phyloP scores from a whole-genome alignment of 92 coral and sea anemone genomes.

The Phenganax stokvisi region DNA sequence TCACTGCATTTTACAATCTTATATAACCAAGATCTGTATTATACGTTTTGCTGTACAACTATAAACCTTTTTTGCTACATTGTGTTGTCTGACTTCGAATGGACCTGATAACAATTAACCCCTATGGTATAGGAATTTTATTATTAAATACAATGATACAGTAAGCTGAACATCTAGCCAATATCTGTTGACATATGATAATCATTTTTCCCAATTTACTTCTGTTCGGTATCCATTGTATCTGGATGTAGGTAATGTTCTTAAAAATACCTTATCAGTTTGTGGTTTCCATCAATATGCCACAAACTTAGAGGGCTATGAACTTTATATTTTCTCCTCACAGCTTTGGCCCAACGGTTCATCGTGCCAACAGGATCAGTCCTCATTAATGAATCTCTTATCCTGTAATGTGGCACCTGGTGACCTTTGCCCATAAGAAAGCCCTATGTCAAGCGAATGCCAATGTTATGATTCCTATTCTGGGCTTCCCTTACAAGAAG shows the following conservation, averaged over 20 bases:
- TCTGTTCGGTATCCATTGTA: neutral
- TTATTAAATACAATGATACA: too few relatives aligned
- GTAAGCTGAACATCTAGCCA: neutral
- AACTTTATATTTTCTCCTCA: conserved; percentile 49
- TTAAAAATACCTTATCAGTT: conserved; percentile 48
- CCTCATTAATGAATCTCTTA: conserved; percentile 48
- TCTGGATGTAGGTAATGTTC: neutral
- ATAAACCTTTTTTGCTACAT: too few relatives aligned
- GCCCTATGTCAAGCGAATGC: conserved; percentile 45
- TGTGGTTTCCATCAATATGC: conserved; percentile 57
- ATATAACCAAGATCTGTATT: too few relatives aligned
- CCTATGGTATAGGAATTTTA: too few relatives aligned
- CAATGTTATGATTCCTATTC: conserved; percentile 45
- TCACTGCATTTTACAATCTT: neutral
- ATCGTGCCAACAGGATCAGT: conserved; percentile 52
- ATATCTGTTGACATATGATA: neutral
- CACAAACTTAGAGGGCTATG: conserved; percentile 50
- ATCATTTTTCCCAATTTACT: neutral
- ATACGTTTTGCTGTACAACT: too few relatives aligned
- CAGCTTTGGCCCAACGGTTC: conserved; percentile 39
- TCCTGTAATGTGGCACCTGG: conserved; percentile 48
- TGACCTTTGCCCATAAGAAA: conserved; percentile 40
- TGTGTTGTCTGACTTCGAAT: too few relatives aligned
- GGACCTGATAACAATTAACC: too few relatives aligned
- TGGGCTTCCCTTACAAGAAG: conserved; percentile 45